These are phyloP conservation scores for Therioaphis trifolii DNA, from an alignment of 2,888 invertebrate species.

Conservation along the genomic window DNA sequence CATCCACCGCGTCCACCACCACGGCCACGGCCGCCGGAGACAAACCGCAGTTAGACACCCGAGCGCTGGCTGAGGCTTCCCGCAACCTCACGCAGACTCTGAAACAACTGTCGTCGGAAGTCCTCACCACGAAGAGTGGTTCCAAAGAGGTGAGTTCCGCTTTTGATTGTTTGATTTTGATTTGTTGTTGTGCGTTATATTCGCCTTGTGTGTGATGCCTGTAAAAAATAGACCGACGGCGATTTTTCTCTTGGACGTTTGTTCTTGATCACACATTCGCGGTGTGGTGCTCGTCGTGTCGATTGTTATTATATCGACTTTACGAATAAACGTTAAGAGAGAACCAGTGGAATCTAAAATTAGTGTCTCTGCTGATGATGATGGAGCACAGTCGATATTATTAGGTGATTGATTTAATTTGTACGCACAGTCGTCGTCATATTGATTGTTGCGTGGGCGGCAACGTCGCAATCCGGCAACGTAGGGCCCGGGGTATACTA, in stretches of 20 bases:
- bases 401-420: conserved; percentile 45
- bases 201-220: too few relatives aligned
- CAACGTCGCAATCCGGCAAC: conserved; percentile 59
- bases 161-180: too few relatives aligned
- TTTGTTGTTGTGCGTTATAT: background rate
- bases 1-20: conserved; percentile 56
- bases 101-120: conserved; percentile 89
- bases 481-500: conserved; percentile 54
- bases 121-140: conserved; percentile 74
- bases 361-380: background rate
- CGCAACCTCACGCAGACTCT: conserved; percentile 91
- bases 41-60: conserved; percentile 74
- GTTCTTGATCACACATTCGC: background rate
- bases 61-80: conserved; percentile 88
- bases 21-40: conserved; percentile 65
- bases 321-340: background rate
- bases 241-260: too few relatives aligned
- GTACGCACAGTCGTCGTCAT: conserved; percentile 27
- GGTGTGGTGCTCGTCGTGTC: background rate
- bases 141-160: conserved; percentile 65
- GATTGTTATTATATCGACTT: background rate
- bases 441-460: conserved; percentile 61
- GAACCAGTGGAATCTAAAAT: background rate
- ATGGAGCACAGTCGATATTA: background rate
- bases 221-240: too few relatives aligned